Conservation (phyloP, 1,140 invertebrate species). For the Globodera ellingtonae region DNA sequence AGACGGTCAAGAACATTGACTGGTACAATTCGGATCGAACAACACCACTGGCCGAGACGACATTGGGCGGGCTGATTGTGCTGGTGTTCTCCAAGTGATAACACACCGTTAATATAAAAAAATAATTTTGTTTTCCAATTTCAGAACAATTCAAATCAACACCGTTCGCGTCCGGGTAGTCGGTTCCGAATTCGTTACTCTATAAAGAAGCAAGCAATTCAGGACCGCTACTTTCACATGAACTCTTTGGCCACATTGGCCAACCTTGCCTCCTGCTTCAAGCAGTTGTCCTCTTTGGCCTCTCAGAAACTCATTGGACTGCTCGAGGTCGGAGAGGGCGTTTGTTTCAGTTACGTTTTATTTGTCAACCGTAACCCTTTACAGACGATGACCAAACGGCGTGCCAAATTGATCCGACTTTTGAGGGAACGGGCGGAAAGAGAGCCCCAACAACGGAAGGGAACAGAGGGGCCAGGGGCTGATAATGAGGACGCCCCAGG, state of each 20-base stretch:
- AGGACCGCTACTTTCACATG: slow-evolving; percentile 92
- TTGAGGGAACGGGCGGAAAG: slow-evolving; percentile 58
- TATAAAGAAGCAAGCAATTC: slow-evolving; percentile 23
- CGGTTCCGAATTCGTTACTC: slow-evolving; percentile 26
- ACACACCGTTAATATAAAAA: neutral
- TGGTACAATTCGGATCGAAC: slow-evolving; percentile 76
- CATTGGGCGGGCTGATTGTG: slow-evolving; percentile 90
- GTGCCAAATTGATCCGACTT: slow-evolving; percentile 53
- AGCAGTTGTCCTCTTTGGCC: slow-evolving; percentile 89
- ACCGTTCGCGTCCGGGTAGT: slow-evolving; percentile 87
- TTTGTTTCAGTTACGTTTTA: slow-evolving; percentile 64
- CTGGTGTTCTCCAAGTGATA: slow-evolving; percentile 80
- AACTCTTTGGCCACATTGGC: slow-evolving; percentile 95
- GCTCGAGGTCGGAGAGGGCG: slow-evolving; percentile 51
- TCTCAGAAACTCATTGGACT: slow-evolving; percentile 76
- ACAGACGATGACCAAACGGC: slow-evolving; percentile 53
- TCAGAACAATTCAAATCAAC: slow-evolving; percentile 88
- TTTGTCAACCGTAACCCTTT: slow-evolving; percentile 59
- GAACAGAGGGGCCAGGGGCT: slow-evolving; percentile 31
- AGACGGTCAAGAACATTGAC: slow-evolving; percentile 81
- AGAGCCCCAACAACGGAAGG: slow-evolving; percentile 6
- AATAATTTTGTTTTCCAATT: neutral
- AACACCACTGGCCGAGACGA: slow-evolving; percentile 66
- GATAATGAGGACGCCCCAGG: slow-evolving; percentile 11
- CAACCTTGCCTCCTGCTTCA: slow-evolving; percentile 94